phyloP scores from a whole-genome alignment of 2,888 invertebrate genomes.

The Calephelis perditalis region DNA sequence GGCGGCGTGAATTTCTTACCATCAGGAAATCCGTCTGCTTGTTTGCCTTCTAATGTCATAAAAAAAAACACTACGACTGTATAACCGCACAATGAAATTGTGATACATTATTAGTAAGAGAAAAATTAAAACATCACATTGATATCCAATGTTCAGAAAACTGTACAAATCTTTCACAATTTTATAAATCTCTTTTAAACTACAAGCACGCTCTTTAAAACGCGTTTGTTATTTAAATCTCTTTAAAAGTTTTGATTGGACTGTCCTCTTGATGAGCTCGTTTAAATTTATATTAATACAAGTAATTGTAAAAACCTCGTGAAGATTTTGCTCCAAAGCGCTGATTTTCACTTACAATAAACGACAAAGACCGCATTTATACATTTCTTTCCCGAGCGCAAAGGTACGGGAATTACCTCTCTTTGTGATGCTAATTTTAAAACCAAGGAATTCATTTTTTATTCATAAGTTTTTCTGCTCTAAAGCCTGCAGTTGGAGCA shows the following conservation, averaged over 20 bases:
- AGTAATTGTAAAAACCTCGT: slow-evolving; percentile 13
- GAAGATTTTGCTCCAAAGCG: slow-evolving; percentile 40
- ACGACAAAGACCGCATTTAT: slow-evolving; percentile 62
- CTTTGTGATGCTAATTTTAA: slow-evolving; percentile 77
- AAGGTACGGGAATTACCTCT: slow-evolving; percentile 74
- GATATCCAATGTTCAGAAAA: no score
- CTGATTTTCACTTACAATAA: slow-evolving; percentile 64
- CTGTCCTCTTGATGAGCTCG: slow-evolving; percentile 17
- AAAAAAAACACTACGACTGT: no score
- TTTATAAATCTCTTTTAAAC: no score
- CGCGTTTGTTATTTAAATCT: slow-evolving; percentile 3
- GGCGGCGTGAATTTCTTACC: no score
- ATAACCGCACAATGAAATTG: no score
- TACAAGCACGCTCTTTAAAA: no score
- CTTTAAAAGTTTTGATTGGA: slow-evolving; percentile 15
- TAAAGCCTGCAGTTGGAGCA: slow-evolving; percentile 68
- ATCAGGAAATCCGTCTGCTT: no score
- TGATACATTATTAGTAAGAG: no score
- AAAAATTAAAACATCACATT: no score
- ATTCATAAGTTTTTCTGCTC: slow-evolving; percentile 77
- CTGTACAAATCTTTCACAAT: no score
- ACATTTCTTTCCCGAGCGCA: slow-evolving; percentile 64
- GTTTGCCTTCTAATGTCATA: no score
- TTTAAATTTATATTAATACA: slow-evolving; percentile 24
- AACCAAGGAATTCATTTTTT: slow-evolving; percentile 77